Conservation (phyloP, 2,113 vertebrate genomes). For the Cervus canadensis region DNA sequence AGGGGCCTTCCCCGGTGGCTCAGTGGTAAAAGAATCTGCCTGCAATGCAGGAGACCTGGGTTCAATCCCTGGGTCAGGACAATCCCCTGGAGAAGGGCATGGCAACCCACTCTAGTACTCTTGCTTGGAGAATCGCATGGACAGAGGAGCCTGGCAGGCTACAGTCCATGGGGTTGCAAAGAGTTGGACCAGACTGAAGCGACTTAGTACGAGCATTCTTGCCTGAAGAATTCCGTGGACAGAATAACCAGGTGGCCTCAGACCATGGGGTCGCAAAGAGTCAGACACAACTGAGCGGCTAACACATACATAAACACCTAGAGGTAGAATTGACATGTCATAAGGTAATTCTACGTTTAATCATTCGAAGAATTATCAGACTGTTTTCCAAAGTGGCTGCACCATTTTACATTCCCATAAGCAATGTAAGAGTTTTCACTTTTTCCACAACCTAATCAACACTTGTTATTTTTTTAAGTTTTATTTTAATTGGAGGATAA, state of each 20-base stretch:
- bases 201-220: neutral
- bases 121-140: neutral
- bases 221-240: neutral
- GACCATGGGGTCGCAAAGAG: neutral
- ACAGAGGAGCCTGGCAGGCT: neutral
- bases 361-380: neutral
- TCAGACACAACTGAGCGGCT: fast-evolving
- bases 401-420: neutral
- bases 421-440: neutral
- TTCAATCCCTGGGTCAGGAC: neutral
- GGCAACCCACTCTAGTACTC: neutral
- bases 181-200: neutral
- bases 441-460: neutral
- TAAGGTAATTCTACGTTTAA: neutral
- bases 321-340: neutral
- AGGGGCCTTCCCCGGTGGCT: neutral
- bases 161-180: neutral
- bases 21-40: neutral
- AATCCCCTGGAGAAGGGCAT: neutral
- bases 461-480: neutral
- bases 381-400: neutral
- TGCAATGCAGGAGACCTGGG: neutral
- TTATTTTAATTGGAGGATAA: neutral
- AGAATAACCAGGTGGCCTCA: neutral
- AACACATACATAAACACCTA: neutral